Conservation (phyloP, 2,797 vertebrate species). For the Lutjanus argentimaculatus region DNA sequence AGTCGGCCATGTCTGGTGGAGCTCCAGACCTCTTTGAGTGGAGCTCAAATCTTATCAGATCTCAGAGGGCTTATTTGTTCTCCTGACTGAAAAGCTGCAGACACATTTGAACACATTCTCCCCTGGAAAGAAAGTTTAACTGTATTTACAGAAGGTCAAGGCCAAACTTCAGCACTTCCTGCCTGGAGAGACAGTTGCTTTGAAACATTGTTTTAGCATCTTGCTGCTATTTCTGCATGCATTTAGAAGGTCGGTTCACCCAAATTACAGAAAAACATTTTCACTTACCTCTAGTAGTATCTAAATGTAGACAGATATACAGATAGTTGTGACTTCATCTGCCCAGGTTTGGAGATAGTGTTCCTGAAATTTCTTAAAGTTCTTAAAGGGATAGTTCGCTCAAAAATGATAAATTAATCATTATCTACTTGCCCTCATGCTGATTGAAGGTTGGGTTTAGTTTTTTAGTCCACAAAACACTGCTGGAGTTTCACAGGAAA, state of each 20-base stretch:
- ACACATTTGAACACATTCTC: constrained; percentile 68
- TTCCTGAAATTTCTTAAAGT: too few relatives aligned
- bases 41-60: constrained; percentile 81
- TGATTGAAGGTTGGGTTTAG: too few relatives aligned
- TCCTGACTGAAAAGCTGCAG: constrained; percentile 70
- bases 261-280: background rate
- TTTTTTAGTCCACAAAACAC: too few relatives aligned
- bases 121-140: constrained; percentile 51
- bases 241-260: background rate
- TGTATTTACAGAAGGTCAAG: constrained; percentile 64
- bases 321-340: constrained; percentile 4
- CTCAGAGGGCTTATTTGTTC: constrained; percentile 79
- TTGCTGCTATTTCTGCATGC: background rate
- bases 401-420: too few relatives aligned
- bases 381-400: too few relatives aligned
- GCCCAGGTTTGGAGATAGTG: background rate
- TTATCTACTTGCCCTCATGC: too few relatives aligned
- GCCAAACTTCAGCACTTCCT: constrained; percentile 42
- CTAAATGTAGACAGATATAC: background rate
- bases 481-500: too few relatives aligned
- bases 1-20: constrained; percentile 66
- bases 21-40: constrained; percentile 66
- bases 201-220: constrained; percentile 36
- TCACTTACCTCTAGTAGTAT: background rate
- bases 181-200: constrained; percentile 12